Evolutionary conservation across 1,140 invertebrate genomes (phyloP), one percentile per base, ranked within the genome.

Genomic region (Babylonia areolata): DNA sequence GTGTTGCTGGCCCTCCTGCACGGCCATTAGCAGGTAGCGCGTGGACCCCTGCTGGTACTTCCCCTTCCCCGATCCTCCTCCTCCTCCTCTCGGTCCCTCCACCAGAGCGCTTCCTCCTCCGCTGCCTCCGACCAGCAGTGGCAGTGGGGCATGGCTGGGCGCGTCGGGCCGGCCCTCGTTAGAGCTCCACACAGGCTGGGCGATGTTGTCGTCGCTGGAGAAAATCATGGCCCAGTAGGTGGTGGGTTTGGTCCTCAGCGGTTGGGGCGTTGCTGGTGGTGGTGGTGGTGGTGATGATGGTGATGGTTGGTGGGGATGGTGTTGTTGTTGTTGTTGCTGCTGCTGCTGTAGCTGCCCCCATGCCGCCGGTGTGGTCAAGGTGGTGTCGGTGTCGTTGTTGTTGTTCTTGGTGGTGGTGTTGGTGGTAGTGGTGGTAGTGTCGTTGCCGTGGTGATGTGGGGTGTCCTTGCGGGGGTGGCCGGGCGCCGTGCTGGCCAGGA

Each of bases 1-100:
- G 85, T 91, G 86, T 46, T 91, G 89, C 77, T 87, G 87, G 83
- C 90, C 90, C 81, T 89, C 81, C 42, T 84, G 46, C 69, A 92
- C 85, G 35, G 88, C 88, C 88, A 92, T 90, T 58, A 87, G 37
- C 46, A 90, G 85, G 58, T 88, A 86, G 35, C 87, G 87, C 31
- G 79, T 75, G 11, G 28, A 31, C 6, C n/a, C 58, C n/a, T n/a
- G 54, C 1, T 37, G 54, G 2, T 12, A 23, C 5, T 20, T 23
- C 11, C 17, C 37, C 3, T 39, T 20, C 2, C 69, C 64, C 15
- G n/a, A 64, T 69, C 64, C 82, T n/a, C 82, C 82, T 31, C 64
- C 69, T 40, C 58, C 54, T 37, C 64, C 82, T 23, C 23, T 23
- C 5, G 20, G 20, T 64, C 78, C 71, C 64, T 69, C 39, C 51